Conservation (phyloP, 2,113 vertebrate species). For the Microtus montanus region DNA sequence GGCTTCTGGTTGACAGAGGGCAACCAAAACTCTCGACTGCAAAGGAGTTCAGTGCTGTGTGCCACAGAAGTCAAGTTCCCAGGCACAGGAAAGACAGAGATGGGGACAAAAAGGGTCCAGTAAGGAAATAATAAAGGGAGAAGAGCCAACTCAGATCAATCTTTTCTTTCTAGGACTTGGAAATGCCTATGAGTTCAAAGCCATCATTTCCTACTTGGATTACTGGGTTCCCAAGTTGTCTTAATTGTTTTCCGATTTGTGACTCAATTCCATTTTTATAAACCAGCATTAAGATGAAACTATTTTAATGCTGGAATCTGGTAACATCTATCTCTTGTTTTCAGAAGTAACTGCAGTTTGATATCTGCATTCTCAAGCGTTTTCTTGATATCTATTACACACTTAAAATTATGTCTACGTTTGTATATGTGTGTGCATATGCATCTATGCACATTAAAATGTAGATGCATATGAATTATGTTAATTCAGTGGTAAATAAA, state of each 20-base stretch:
- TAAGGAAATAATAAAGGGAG: background rate
- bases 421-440: background rate
- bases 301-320: background rate
- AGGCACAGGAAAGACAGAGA: background rate
- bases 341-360: background rate
- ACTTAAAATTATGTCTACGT: background rate
- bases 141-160: background rate
- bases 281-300: background rate
- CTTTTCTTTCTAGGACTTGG: background rate
- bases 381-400: background rate
- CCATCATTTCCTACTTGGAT: background rate
- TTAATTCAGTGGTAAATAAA: background rate
- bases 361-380: background rate
- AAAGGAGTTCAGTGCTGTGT: background rate
- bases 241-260: background rate
- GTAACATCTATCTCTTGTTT: background rate
- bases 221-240: background rate
- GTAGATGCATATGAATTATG: background rate
- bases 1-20: background rate
- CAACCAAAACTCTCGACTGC: background rate
- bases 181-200: conserved; percentile 4
- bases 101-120: background rate
- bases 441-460: background rate
- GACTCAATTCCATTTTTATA: conserved; percentile 4
- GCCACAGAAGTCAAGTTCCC: background rate